phyloP scores from a whole-genome alignment of 2,888 invertebrate genomes.

The Osmoderma eremita region DNA sequence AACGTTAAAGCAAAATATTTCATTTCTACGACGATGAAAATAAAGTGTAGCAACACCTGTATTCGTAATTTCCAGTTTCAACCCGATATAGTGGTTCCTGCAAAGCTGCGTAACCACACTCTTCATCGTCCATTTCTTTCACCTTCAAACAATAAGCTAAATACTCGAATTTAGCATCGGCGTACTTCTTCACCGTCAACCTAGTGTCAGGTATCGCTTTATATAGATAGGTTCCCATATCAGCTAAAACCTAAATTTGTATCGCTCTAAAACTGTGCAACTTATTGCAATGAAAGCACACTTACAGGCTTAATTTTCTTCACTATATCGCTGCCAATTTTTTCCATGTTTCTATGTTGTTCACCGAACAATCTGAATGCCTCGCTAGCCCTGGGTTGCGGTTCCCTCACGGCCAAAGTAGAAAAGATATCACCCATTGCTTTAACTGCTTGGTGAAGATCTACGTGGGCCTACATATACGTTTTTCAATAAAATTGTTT shows the following conservation, averaged over 20 bases:
- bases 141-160: constrained; percentile 98
- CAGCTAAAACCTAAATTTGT: constrained; percentile 65
- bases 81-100: constrained; percentile 97
- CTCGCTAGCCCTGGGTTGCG: constrained; percentile 93
- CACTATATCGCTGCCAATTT: constrained; percentile 87
- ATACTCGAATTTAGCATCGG: constrained; percentile 99
- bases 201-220: constrained; percentile 99
- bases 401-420: constrained; percentile 93
- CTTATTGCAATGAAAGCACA: background rate
- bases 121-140: constrained; percentile 99
- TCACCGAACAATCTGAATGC: constrained; percentile 96
- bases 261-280: background rate
- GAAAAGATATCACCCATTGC: constrained; percentile 96
- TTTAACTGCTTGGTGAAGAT: constrained; percentile 87
- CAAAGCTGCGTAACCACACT: constrained; percentile 89
- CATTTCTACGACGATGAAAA: background rate
- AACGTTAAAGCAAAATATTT: constrained; percentile 1
- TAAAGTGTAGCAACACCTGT: constrained; percentile 69
- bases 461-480: constrained; percentile 78
- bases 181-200: constrained; percentile 96
- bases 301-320: constrained; percentile 90
- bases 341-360: constrained; percentile 91
- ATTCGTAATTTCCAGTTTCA: constrained; percentile 99
- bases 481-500: constrained; percentile 1
- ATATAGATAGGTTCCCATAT: constrained; percentile 95